phyloP scores from a whole-genome alignment of 2,888 invertebrate genomes.

The Cataglyphis altisquamis region DNA sequence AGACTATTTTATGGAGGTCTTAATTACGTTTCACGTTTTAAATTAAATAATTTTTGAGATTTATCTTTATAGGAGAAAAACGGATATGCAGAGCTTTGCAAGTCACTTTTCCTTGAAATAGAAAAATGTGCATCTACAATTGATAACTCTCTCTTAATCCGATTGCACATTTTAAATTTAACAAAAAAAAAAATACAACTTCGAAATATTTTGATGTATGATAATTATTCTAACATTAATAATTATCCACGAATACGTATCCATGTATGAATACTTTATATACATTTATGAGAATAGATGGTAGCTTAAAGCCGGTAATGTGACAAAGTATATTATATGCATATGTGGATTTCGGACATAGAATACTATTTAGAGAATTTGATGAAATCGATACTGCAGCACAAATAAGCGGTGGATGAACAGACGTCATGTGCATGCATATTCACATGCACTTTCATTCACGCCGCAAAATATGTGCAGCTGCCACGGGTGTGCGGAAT shows the following conservation, averaged over 20 bases:
- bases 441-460: slow-evolving; percentile 47
- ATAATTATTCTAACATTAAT: slow-evolving; percentile 1
- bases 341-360: neutral
- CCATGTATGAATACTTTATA: neutral
- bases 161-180: neutral
- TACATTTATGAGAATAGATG: neutral
- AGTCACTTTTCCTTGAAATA: neutral
- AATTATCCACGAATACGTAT: neutral
- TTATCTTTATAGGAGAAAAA: neutral
- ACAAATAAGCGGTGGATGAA: slow-evolving; percentile 42
- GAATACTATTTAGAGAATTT: slow-evolving; percentile 29
- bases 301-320: neutral
- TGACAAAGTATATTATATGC: slow-evolving; percentile 20
- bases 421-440: slow-evolving; percentile 46
- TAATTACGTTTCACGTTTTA: neutral
- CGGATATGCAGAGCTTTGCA: too few relatives aligned
- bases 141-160: neutral
- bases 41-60: neutral
- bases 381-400: slow-evolving; percentile 46
- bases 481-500: slow-evolving; percentile 23
- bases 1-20: neutral
- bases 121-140: neutral
- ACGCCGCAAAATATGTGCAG: slow-evolving; percentile 48
- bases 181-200: neutral
- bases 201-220: neutral